A percentile compares a stretch with the other conserved stretches of the same genome.
Evolutionary conservation across 2,888 invertebrate genomes (phyloP).

Genomic region (Sympetrum striolatum): DNA sequence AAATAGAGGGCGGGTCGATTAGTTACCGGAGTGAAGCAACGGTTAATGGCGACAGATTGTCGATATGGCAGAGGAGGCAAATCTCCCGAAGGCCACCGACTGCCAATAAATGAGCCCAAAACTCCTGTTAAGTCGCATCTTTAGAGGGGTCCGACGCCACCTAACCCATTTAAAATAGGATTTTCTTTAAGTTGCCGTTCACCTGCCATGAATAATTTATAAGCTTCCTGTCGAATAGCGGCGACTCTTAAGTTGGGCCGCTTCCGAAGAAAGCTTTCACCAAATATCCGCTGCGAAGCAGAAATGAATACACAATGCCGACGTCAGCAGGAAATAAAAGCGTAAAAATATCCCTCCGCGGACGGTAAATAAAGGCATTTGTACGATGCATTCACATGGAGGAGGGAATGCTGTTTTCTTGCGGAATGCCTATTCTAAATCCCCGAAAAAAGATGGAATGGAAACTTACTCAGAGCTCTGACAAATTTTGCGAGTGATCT

Average conservation of each 20-base stretch:
- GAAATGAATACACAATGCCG: not conserved
- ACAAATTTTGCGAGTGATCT: too few species aligned
- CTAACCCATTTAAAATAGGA: constrained; percentile 23
- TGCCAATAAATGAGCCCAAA: constrained; percentile 21
- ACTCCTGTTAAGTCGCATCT: not conserved
- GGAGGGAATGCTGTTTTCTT: not conserved
- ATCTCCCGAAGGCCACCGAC: not conserved
- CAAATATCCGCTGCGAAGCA: not conserved
- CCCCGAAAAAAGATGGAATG: too few species aligned
- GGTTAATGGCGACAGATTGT: too few species aligned
- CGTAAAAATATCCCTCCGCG: not conserved
- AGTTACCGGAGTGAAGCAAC: too few species aligned
- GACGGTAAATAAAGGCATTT: not conserved
- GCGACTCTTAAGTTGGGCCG: not conserved
- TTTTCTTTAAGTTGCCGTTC: constrained; percentile 23
- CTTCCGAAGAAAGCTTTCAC: not conserved
- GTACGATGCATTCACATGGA: not conserved
- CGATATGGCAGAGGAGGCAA: not conserved
- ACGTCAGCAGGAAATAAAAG: not conserved
- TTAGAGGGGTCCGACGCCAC: not conserved
- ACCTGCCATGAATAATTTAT: constrained; percentile 30
- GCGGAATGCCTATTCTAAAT: too few species aligned
- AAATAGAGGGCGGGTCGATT: too few species aligned
- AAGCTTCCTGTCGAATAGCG: not conserved
- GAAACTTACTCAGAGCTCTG: too few species aligned